phyloP scores from a whole-genome alignment of 2,113 vertebrate genomes.

The Leucosticte australis region DNA sequence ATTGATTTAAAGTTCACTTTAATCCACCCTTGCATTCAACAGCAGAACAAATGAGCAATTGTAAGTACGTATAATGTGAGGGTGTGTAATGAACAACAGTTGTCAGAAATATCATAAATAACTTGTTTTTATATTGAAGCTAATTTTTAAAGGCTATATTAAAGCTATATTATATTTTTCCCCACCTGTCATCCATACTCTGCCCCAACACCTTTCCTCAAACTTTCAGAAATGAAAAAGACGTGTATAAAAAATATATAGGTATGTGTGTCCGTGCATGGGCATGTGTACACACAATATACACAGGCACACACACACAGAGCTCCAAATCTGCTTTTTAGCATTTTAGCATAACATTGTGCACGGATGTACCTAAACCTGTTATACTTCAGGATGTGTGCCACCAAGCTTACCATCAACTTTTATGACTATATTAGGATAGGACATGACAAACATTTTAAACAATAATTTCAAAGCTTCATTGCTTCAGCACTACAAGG shows the following conservation, averaged over 20 bases:
- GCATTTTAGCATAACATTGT: background rate
- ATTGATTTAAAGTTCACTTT: background rate
- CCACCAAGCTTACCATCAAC: background rate
- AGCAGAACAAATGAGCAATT: background rate
- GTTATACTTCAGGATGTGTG: background rate
- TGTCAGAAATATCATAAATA: background rate
- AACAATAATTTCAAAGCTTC: background rate
- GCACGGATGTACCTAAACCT: fast-evolving
- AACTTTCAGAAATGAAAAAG: background rate
- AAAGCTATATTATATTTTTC: background rate
- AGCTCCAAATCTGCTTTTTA: background rate
- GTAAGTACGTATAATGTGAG: background rate
- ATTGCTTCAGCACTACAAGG: background rate
- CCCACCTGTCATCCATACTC: background rate
- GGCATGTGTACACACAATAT: fast-evolving
- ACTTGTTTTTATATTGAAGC: background rate
- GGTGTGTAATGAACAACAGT: background rate
- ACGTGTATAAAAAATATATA: background rate
- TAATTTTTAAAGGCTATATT: background rate
- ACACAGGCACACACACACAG: fast-evolving
- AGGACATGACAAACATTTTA: background rate
- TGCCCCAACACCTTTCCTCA: background rate
- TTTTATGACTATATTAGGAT: background rate
- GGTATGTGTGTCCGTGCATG: fast-evolving
- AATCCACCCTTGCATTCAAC: background rate